Evolutionary conservation across 2,888 invertebrate genomes (phyloP).

Genomic region (Phorcus lineatus): DNA sequence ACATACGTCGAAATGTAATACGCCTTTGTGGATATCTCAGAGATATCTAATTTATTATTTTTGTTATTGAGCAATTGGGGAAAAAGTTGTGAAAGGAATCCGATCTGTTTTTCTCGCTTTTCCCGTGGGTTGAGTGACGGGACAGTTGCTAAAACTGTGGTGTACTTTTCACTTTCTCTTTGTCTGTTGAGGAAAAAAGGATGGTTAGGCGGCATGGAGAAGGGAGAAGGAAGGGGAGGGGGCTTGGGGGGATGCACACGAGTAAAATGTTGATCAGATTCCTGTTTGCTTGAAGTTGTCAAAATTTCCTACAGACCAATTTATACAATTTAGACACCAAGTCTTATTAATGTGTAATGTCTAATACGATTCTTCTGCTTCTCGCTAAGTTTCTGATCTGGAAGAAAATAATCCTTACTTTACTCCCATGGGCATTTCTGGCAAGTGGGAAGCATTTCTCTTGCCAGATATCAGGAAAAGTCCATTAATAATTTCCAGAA

Average conservation of each 20-base stretch:
- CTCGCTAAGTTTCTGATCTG: background rate
- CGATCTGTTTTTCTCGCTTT: background rate
- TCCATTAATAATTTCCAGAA: slow-evolving; percentile 3
- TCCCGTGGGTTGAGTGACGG: background rate
- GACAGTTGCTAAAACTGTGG: background rate
- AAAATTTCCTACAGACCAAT: background rate
- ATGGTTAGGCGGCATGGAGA: background rate
- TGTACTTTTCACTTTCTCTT: slow-evolving; percentile 2
- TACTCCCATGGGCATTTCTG: background rate
- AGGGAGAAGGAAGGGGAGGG: too few species aligned
- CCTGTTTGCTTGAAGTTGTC: background rate
- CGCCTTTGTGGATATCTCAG: background rate
- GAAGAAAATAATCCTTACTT: background rate
- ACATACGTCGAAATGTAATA: too few species aligned
- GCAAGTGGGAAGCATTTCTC: background rate
- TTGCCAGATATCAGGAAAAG: background rate
- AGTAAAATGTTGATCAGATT: slow-evolving; percentile 6
- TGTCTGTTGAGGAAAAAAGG: background rate
- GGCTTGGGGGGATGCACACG: background rate
- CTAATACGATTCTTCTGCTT: background rate
- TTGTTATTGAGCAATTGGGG: slow-evolving; percentile 1
- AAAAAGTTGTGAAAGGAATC: background rate
- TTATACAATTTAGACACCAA: slow-evolving; percentile 1
- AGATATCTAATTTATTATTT: slow-evolving; percentile 18
- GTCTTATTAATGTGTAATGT: background rate